phyloP scores from a whole-genome alignment of 2,888 invertebrate species.

The Archips xylosteana region DNA sequence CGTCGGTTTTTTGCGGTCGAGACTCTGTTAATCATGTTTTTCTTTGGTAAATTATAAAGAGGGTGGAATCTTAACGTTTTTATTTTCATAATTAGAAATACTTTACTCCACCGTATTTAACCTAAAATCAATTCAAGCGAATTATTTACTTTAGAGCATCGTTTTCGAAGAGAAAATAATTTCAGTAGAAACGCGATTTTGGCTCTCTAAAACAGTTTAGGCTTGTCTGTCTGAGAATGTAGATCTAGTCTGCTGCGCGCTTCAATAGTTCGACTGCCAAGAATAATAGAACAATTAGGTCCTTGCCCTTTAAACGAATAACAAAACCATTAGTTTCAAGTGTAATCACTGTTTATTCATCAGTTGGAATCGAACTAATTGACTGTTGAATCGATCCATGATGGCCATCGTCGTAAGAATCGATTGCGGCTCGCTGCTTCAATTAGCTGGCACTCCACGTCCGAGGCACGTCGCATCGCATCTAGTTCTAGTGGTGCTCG shows the following conservation, averaged over 20 bases:
- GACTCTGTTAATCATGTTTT: neutral
- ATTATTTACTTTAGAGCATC: too few relatives aligned
- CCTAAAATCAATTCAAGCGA: too few relatives aligned
- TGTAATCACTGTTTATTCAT: constrained; percentile 5
- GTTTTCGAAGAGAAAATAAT: too few relatives aligned
- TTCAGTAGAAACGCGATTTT: too few relatives aligned
- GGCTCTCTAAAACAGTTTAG: too few relatives aligned
- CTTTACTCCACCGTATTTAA: too few relatives aligned
- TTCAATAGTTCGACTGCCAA: too few relatives aligned
- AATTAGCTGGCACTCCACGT: constrained; percentile 26
- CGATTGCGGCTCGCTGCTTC: constrained; percentile 10
- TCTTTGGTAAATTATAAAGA: neutral
- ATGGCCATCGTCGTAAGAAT: constrained; percentile 1
- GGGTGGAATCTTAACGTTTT: neutral
- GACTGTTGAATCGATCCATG: constrained; percentile 2
- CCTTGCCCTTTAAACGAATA: neutral
- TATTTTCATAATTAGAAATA: too few relatives aligned
- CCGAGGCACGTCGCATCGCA: constrained; percentile 13
- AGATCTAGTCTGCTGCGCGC: too few relatives aligned
- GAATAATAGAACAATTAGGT: neutral
- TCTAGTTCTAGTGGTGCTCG: constrained; percentile 1
- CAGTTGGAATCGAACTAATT: constrained; percentile 9
- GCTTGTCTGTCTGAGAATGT: too few relatives aligned
- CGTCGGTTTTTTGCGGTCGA: neutral
- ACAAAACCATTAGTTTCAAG: neutral